Percentiles rank a stretch among this genome's conserved stretches.
phyloP scores from a whole-genome alignment of 2,797 vertebrate genomes.

The Enteromius anoplus region DNA sequence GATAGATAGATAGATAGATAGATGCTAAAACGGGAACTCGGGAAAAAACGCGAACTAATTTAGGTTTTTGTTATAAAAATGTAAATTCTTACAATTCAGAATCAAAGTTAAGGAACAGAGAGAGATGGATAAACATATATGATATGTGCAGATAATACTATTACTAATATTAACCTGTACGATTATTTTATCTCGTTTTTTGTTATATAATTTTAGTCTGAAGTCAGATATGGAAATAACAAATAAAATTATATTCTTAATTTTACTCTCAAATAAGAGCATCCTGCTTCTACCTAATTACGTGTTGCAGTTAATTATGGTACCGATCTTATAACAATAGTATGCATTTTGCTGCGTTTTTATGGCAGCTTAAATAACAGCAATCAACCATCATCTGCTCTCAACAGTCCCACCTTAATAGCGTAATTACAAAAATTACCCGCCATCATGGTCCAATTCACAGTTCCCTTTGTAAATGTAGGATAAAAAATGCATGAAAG shows the following conservation, averaged over 20 bases:
- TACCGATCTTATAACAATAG: constrained; percentile 8
- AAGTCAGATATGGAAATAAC: not conserved
- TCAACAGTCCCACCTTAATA: constrained; percentile 34
- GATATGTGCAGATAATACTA: not conserved
- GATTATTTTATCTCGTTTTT: not conserved
- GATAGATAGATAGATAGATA: constrained; percentile 24
- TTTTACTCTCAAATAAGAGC: not conserved
- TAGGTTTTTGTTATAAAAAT: not conserved
- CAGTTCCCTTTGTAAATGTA: constrained; percentile 12
- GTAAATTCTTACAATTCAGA: not conserved
- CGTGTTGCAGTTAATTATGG: constrained; percentile 15
- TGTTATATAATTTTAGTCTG: not conserved
- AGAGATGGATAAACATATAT: not conserved
- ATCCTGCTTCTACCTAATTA: not conserved
- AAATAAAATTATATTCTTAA: constrained; percentile 3
- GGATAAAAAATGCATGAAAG: not conserved
- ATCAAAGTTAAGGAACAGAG: not conserved
- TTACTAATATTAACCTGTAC: not conserved
- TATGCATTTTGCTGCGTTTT: constrained; percentile 28
- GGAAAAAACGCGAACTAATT: not conserved
- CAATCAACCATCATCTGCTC: constrained; percentile 30
- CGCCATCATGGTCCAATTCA: constrained; percentile 8
- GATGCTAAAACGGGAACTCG: not conserved
- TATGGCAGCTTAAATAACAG: constrained; percentile 16
- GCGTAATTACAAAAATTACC: constrained; percentile 49